Percentiles rank a stretch among this genome's conserved stretches.
Conservation (phyloP, 1,140 invertebrate genomes). For the Helicoverpa armigera region DNA sequence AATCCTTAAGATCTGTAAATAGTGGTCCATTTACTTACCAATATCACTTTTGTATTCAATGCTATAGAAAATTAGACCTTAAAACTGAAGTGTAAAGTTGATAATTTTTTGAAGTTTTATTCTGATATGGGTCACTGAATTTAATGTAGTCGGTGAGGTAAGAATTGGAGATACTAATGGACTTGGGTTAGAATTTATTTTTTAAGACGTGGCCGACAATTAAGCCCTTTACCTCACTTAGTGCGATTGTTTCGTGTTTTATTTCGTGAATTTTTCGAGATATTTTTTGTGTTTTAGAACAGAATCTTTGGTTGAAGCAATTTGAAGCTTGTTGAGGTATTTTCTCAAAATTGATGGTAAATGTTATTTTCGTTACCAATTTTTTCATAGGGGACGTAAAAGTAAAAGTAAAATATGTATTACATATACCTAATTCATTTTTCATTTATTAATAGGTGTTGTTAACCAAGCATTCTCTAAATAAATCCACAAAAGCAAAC, state of each 20-base stretch:
- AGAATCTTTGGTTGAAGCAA: too few species aligned
- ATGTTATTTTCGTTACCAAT: too few species aligned
- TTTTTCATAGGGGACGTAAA: too few species aligned
- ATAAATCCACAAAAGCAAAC: neutral
- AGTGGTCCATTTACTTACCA: constrained; percentile 26
- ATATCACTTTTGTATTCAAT: neutral
- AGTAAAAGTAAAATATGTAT: too few species aligned
- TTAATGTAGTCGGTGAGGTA: constrained; percentile 9
- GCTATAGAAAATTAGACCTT: neutral
- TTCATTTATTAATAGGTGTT: too few species aligned
- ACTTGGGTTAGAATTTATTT: constrained; percentile 4
- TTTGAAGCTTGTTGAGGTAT: too few species aligned
- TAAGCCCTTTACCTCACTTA: neutral
- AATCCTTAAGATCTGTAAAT: constrained; percentile 1
- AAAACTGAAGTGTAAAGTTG: neutral
- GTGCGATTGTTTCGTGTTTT: neutral
- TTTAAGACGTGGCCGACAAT: neutral
- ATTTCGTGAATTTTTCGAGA: neutral
- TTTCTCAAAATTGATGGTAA: too few species aligned
- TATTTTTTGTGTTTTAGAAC: neutral
- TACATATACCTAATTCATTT: too few species aligned
- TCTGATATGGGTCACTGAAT: neutral
- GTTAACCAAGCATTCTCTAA: too few species aligned
- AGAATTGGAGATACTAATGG: constrained; percentile 23
- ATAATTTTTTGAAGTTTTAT: neutral